A percentile compares a stretch with the other conserved stretches of the same genome.
These are phyloP conservation scores for Blennius ocellaris DNA, from an alignment of 2,113 vertebrate species.

Conservation along the genomic window DNA sequence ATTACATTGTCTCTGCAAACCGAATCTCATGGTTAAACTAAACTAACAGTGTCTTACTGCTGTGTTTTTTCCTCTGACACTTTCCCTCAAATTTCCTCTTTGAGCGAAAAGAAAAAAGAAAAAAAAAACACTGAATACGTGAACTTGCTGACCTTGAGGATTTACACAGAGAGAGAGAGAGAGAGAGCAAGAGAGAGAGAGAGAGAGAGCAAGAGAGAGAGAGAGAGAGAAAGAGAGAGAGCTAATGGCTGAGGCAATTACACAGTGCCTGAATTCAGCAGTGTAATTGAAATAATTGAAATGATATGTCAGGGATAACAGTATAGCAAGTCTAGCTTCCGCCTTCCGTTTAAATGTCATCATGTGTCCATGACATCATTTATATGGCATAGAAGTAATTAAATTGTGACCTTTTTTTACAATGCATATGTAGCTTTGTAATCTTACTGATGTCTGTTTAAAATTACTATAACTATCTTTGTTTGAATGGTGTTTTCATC, in stretches of 20 bases:
- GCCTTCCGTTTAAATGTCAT: constrained; percentile 40
- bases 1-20: constrained; percentile 5
- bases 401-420: too few species aligned
- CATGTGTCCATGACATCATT: constrained; percentile 3
- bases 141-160: constrained; percentile 61
- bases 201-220: too few species aligned
- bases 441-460: constrained; percentile 1
- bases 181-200: not conserved
- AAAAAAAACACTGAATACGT: constrained; percentile 23
- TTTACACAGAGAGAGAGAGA: constrained; percentile 30
- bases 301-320: constrained; percentile 55
- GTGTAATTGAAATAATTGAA: constrained; percentile 49
- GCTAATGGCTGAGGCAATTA: constrained; percentile 64
- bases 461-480: constrained; percentile 4
- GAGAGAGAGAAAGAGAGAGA: not conserved
- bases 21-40: constrained; percentile 8
- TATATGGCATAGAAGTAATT: too few species aligned
- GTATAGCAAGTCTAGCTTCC: constrained; percentile 38
- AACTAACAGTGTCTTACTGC: constrained; percentile 29
- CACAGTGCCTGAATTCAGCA: constrained; percentile 52
- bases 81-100: constrained; percentile 51
- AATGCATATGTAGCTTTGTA: constrained; percentile 11
- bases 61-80: constrained; percentile 34
- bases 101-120: constrained; percentile 16
- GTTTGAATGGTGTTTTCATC: constrained; percentile 21